Percentiles rank a stretch among this genome's conserved stretches.
Evolutionary conservation across 30 jellyfish, hydroid and myxozoan genomes (phyloP).

Genomic region (Aurelia coerulea): DNA sequence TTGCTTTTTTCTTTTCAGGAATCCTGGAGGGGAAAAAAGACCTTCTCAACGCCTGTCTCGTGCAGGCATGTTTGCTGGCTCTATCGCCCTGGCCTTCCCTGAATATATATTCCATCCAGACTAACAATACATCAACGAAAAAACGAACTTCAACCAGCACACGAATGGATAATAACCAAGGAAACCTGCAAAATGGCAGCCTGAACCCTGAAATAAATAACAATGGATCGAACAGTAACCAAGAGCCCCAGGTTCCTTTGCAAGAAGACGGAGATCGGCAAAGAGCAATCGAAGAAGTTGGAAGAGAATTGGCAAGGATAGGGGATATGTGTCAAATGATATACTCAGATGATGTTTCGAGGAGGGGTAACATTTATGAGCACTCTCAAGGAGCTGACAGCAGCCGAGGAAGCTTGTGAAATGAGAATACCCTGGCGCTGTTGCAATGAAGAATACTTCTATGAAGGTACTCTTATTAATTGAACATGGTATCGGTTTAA

Average conservation of each 20-base stretch:
- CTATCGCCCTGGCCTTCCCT: conserved; percentile 47
- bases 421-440: too few relatives aligned
- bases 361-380: background rate
- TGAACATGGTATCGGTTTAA: too few relatives aligned
- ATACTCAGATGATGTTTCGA: background rate
- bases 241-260: background rate
- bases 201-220: conserved; percentile 9
- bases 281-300: conserved; percentile 29
- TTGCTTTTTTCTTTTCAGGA: conserved; percentile 6
- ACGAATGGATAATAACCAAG: background rate
- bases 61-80: conserved; percentile 54
- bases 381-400: background rate
- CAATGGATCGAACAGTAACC: conserved; percentile 8
- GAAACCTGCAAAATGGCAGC: too few relatives aligned
- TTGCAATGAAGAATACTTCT: too few relatives aligned
- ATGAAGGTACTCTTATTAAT: too few relatives aligned
- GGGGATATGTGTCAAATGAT: conserved; percentile 34
- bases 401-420: background rate
- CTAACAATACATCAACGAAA: background rate
- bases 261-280: conserved; percentile 24
- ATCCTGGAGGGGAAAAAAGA: conserved; percentile 49
- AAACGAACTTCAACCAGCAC: background rate
- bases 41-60: conserved; percentile 16
- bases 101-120: background rate
- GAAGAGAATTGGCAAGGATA: conserved; percentile 52